A percentile compares a stretch with the other conserved stretches of the same genome.
Conservation (phyloP, 2,797 vertebrate species). For the Hoplostethus mediterraneus region DNA sequence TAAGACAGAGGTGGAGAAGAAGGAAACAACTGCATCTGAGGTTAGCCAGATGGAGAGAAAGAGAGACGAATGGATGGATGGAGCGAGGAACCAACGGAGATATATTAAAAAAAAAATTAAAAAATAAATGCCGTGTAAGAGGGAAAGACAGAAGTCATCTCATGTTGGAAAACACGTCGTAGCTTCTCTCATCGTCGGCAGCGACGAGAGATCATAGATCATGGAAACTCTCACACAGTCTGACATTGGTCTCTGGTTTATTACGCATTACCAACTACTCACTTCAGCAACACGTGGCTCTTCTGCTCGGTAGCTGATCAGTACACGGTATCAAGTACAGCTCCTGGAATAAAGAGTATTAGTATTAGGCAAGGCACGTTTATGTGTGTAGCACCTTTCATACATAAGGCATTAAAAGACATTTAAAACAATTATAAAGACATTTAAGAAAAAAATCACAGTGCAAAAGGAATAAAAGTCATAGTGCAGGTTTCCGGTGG, state of each 20-base stretch:
- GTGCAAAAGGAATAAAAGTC: no score
- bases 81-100: conserved; percentile 23
- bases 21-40: conserved; percentile 83
- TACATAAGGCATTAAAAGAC: no score
- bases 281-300: background rate
- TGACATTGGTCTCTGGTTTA: conserved; percentile 12
- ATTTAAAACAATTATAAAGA: no score
- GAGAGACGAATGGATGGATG: background rate
- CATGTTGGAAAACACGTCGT: conserved; percentile 49
- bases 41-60: conserved; percentile 80
- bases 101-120: no score
- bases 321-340: background rate
- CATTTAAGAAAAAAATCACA: no score
- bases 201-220: conserved; percentile 37
- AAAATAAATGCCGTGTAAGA: background rate
- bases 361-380: no score
- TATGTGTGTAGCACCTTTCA: no score
- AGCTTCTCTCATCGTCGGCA: conserved; percentile 37
- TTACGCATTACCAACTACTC: background rate
- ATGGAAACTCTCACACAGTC: conserved; percentile 48
- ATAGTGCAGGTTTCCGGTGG: no score
- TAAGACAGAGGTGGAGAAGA: conserved; percentile 79
- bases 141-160: conserved; percentile 32
- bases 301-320: background rate
- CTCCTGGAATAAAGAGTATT: no score